Evolutionary conservation across 2,888 invertebrate species (phyloP).

Genomic region (Chironomus tentans): DNA sequence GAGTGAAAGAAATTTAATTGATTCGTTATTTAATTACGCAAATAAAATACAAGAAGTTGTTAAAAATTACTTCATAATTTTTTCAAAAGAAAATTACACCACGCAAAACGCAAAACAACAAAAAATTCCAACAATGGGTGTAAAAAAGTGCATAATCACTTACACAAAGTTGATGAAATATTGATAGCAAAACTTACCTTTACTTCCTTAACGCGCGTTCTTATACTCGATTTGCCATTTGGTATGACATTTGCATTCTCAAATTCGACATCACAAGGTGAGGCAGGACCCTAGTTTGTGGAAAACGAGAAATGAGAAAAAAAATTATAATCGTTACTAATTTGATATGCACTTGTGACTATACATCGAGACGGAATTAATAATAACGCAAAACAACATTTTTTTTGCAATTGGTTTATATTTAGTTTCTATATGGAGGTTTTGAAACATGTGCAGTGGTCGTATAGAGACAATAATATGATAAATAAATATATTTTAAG

Average conservation of each 20-base stretch:
- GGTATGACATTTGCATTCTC: slow-evolving; percentile 83
- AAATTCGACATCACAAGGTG: slow-evolving; percentile 75
- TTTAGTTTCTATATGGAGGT: no score
- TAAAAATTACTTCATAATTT: background rate
- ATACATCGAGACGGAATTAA: no score
- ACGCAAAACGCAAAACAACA: background rate
- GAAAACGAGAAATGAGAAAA: background rate
- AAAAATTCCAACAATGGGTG: background rate
- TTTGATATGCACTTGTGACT: no score
- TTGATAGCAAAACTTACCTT: slow-evolving; percentile 26
- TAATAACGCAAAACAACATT: no score
- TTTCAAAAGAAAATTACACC: background rate
- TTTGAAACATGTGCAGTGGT: no score
- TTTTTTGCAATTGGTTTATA: no score
- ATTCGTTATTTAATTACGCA: slow-evolving; percentile 10
- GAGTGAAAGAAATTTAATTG: background rate
- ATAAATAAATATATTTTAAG: no score
- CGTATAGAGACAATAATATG: no score
- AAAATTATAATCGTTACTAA: no score
- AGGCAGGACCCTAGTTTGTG: slow-evolving; percentile 49
- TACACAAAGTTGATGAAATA: background rate
- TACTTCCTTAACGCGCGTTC: slow-evolving; percentile 47
- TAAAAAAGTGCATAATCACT: background rate
- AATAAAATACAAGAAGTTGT: slow-evolving; percentile 14
- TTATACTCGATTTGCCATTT: slow-evolving; percentile 78